Base-by-base conservation (phyloP, 2,113 vertebrate genomes). In the Gnathonemus echidnorhynchus region DNA sequence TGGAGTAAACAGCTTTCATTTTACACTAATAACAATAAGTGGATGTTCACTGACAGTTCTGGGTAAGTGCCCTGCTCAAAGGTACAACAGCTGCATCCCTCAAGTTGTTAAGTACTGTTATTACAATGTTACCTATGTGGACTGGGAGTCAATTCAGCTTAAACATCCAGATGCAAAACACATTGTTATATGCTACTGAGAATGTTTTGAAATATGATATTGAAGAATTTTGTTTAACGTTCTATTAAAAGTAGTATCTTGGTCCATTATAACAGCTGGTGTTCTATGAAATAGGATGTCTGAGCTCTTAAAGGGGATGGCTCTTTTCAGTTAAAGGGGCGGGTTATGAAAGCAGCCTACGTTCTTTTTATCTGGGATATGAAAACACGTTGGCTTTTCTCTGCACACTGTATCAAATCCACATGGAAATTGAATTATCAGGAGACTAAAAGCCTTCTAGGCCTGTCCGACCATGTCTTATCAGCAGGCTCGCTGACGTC, bases 351-450 rank as follows among this genome's bases (percentile, higher is more conserved):
- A 48, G 83, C 45, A 24, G 4, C 19, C 39, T 24, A 8, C 45
- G 7, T 45, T 13, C 45, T 48, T 85, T 85, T 46, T n/a, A 11
- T 48, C 42, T 85, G 17, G 6, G 21, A 85, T 48, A 27, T 85
- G 35, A 27, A 85, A 46, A 85, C 77, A 83, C 8, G 77, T 8
- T 21, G 45, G 19, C 39, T 45, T 85, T 46, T 45, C 83, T 85
- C 45, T 85, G 45, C 83, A 85, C 83, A 85, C 83, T 46, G 42
- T 46, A 3, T 85, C 19, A 8, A 42, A 85, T 85, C 80, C 80
- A 85, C 45, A 85, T 85, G 83, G 45, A 85, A 48, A 48, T 85
- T 42, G 83, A 39, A 85, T 85, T 48, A 85, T 21, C 83, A 85
- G 17, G 83, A 85, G 19, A 48, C 83, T 48, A 85, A 85, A 45